Evolutionary conservation across 2,797 vertebrate genomes (phyloP).

Genomic region (Danio albolineatus): DNA sequence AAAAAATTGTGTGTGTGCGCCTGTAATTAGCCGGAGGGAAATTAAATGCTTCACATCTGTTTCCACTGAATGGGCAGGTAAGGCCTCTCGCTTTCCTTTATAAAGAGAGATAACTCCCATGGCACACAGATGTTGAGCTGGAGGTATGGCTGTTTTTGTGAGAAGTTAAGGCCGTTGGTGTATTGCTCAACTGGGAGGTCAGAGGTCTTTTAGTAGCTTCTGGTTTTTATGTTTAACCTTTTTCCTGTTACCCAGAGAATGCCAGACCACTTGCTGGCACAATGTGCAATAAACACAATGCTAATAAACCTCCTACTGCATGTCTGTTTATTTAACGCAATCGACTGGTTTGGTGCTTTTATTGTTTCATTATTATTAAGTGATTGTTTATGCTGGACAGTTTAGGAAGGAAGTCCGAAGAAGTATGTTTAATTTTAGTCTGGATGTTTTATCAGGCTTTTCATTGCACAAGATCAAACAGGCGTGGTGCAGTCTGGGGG

Average conservation of each 20-base stretch:
- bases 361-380: constrained; percentile 64
- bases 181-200: constrained; percentile 50
- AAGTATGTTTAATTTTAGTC: constrained; percentile 74
- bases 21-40: constrained; percentile 81
- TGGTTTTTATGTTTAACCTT: not conserved
- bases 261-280: not conserved
- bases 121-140: constrained; percentile 76
- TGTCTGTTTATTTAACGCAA: constrained; percentile 53
- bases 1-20: constrained; percentile 20
- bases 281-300: constrained; percentile 20
- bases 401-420: constrained; percentile 65
- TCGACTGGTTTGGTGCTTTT: constrained; percentile 42
- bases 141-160: constrained; percentile 48
- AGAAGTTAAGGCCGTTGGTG: constrained; percentile 72
- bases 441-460: constrained; percentile 69
- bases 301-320: constrained; percentile 28
- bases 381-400: constrained; percentile 65
- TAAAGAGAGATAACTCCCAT: constrained; percentile 67
- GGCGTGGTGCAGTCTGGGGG: constrained; percentile 73
- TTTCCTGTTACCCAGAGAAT: constrained; percentile 20
- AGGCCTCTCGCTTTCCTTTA: constrained; percentile 69
- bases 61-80: constrained; percentile 78
- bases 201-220: constrained; percentile 29
- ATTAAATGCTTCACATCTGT: constrained; percentile 79
- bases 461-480: constrained; percentile 62